Conservation (phyloP, 2,113 vertebrate genomes). For the Dicrurus megarhynchus region DNA sequence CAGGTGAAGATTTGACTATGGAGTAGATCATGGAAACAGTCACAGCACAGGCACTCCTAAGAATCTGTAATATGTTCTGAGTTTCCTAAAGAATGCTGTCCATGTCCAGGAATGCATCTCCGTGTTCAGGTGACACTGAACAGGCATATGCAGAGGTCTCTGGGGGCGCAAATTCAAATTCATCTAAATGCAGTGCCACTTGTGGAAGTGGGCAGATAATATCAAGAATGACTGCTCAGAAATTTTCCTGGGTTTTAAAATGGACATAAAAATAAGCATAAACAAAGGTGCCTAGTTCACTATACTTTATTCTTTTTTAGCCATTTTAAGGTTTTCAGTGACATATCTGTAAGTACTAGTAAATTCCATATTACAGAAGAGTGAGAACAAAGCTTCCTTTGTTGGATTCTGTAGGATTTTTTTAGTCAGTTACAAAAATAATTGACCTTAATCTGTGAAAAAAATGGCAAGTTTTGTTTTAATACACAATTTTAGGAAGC, state of each 20-base stretch:
- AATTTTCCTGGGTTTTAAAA: not conserved
- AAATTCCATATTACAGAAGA: not conserved
- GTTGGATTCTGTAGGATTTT: not conserved
- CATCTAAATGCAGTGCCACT: not conserved
- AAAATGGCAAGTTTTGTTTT: not conserved
- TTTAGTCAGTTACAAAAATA: not conserved
- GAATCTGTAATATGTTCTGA: not conserved
- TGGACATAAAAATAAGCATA: not conserved
- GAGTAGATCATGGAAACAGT: not conserved
- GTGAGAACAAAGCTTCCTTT: not conserved
- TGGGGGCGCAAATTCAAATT: fast-evolving
- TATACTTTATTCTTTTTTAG: not conserved
- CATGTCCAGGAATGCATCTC: not conserved
- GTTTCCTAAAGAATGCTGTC: not conserved
- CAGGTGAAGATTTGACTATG: not conserved
- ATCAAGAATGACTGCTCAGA: not conserved
- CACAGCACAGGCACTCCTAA: not conserved
- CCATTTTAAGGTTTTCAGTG: not conserved
- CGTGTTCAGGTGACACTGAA: not conserved
- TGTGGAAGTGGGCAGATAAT: not conserved
- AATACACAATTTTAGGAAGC: not conserved
- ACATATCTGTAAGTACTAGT: not conserved
- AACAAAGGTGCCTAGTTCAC: not conserved
- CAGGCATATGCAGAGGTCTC: not conserved
- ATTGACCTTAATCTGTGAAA: not conserved